Base-by-base conservation (phyloP, 1,140 invertebrate genomes). In the Sinella curviseta region DNA sequence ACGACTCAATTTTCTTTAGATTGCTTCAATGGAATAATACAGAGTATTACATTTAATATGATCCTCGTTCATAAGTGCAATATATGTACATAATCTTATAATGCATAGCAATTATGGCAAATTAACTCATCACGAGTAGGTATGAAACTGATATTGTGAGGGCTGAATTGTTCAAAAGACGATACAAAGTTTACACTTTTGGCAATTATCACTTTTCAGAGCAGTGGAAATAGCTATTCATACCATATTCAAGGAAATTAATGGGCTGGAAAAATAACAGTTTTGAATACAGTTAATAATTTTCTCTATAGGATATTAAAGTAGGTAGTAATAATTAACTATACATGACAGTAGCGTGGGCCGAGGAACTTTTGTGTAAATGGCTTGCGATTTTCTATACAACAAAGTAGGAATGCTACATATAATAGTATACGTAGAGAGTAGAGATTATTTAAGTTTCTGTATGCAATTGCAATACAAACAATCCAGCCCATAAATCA, bases 131-230 rank as follows among this genome's bases (percentile, higher is more conserved):
- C 24, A 33, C 31, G 26, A 70, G n/a, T n/a, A n/a, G n/a, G 3
- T 70, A 24, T 70, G 28, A 70, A 30, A 70, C 65, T 24, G 24
- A 30, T 33, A 31, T 70, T 70, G 55, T n/a, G 24, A 60, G 26
- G 65, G 30, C 24, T 33, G 3, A 8, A 70, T 33, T 33, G 31
- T 24, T 31, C n/a, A 8, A n/a, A 14, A 33, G 12, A 33, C 65
- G 65, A 70, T 70, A 70, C 65, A 70, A 70, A 70, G 65, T 70
- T 70, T 31, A 33, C 65, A 31, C 14, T 70, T 48, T 48, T 70
- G 65, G 65, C 65, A 70, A 70, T 70, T 70, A 70, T 30, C 31
- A 8, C 65, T 17, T 8, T 60, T 60, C 12, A 60, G 8, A n/a
- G 3, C 39, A 48, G 20, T 12, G 39, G 39, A 48, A 48, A n/a